Evolutionary conservation across 2,113 vertebrate genomes (phyloP).

Genomic region (Cathartes aura): DNA sequence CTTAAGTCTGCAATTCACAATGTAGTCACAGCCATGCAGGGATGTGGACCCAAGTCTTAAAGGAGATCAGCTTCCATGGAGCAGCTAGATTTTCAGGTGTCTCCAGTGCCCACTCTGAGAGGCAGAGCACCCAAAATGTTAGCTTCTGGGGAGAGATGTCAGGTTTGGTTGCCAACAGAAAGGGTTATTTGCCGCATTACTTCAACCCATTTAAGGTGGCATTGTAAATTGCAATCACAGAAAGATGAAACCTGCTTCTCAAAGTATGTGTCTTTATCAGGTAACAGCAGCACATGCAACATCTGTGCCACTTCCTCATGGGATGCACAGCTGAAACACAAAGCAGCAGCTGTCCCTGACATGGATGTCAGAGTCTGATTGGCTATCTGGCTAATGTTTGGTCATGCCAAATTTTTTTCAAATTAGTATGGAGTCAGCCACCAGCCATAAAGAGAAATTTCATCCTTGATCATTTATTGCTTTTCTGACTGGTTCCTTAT

Average conservation of each 20-base stretch:
- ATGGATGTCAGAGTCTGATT: not conserved
- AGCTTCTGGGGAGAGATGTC: not conserved
- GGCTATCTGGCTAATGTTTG: not conserved
- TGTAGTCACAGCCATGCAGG: accelerated
- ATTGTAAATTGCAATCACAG: not conserved
- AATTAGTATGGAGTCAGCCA: not conserved
- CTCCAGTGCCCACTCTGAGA: not conserved
- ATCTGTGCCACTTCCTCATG: not conserved
- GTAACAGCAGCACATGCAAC: not conserved
- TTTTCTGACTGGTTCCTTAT: not conserved
- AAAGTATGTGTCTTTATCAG: not conserved
- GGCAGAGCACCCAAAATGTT: not conserved
- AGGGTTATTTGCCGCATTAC: not conserved
- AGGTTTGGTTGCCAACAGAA: not conserved
- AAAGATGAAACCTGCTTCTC: not conserved
- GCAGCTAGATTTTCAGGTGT: not conserved
- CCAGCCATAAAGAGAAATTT: not conserved
- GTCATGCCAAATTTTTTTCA: not conserved
- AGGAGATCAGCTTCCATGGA: not conserved
- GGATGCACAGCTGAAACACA: not conserved
- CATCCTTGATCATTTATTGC: not conserved
- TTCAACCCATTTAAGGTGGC: not conserved
- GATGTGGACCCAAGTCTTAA: not conserved
- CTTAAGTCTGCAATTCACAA: not conserved
- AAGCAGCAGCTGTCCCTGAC: not conserved